Percentiles rank a stretch among this genome's conserved stretches.
phyloP scores from a whole-genome alignment of 2,113 vertebrate species.

The Leiothrix lutea region DNA sequence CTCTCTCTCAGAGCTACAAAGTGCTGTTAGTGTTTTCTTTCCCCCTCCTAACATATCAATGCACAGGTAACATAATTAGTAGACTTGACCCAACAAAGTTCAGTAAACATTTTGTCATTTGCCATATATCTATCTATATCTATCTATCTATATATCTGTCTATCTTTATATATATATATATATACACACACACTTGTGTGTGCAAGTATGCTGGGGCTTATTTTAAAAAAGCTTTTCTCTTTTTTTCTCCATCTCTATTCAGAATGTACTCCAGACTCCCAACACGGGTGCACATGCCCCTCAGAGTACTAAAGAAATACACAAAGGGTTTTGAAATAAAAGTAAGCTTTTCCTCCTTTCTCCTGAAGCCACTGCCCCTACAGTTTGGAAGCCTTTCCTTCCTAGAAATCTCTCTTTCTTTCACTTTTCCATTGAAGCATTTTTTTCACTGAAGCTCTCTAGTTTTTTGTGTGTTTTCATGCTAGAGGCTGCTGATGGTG shows the following conservation, averaged over 20 bases:
- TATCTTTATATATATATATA: rapidly evolving
- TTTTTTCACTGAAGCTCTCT: not conserved
- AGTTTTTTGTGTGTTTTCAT: not conserved
- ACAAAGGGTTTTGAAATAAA: not conserved
- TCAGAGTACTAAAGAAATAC: not conserved
- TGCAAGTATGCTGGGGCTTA: not conserved
- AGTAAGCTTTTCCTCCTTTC: not conserved
- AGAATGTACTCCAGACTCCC: not conserved
- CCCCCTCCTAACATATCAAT: not conserved
- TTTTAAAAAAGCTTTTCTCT: not conserved
- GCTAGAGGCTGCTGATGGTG: not conserved
- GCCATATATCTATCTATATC: not conserved
- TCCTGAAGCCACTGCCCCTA: not conserved
- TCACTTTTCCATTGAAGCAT: not conserved
- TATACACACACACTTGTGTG: not conserved
- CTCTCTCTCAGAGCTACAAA: not conserved
- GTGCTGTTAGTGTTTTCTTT: not conserved
- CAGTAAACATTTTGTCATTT: not conserved
- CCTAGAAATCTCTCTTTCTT: not conserved
- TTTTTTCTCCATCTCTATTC: not conserved
- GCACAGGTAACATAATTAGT: not conserved
- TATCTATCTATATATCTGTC: not conserved
- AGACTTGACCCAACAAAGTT: not conserved
- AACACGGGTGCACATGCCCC: not conserved
- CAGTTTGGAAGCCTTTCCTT: not conserved